Conservation (phyloP, 2,113 vertebrate genomes). For the Ptyas mucosa region DNA sequence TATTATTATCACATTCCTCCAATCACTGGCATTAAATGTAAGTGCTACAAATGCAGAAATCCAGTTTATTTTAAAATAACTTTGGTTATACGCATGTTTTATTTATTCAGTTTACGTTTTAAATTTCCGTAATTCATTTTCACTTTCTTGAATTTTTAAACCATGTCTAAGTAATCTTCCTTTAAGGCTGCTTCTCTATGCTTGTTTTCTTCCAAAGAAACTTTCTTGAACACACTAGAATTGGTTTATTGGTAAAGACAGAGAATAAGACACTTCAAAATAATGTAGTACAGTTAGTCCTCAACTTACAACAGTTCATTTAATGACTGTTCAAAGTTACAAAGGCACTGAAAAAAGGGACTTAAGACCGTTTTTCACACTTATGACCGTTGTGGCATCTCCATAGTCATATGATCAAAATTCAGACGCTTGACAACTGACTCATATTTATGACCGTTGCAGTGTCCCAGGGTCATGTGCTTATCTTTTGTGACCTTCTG, state of each 20-base stretch:
- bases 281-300: background rate
- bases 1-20: conserved; percentile 93
- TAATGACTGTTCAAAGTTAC: background rate
- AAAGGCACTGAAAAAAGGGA: background rate
- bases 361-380: background rate
- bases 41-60: conserved; percentile 53
- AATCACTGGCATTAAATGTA: conserved; percentile 83
- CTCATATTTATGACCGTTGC: background rate
- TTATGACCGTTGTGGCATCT: background rate
- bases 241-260: background rate
- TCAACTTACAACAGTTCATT: background rate
- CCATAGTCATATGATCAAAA: background rate
- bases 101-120: background rate
- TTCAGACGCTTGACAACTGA: background rate
- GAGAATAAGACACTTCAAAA: background rate
- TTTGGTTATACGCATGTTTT: too few relatives aligned
- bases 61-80: background rate
- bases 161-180: background rate
- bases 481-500: background rate
- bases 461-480: background rate
- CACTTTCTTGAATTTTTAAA: background rate
- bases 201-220: background rate
- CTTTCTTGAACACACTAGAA: background rate
- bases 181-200: background rate
- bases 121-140: background rate